Base-by-base conservation (phyloP, 2,797 vertebrate genomes). In the Gallinago solitaria region DNA sequence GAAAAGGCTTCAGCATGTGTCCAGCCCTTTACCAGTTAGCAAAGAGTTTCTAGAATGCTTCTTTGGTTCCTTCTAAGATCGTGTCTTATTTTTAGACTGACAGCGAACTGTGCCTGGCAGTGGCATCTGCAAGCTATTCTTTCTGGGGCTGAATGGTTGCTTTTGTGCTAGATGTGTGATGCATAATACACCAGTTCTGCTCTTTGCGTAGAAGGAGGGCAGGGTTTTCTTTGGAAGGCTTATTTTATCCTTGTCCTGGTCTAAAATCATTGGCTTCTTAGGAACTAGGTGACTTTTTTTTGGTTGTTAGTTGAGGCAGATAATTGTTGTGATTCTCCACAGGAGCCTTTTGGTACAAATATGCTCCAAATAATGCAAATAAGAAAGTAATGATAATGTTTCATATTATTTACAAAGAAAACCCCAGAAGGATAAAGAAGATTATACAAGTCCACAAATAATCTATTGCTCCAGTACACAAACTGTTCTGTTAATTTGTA, bases 91-190 rank as follows among this genome's bases (percentile, higher is more conserved):
- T 96, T 96, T 87, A 95, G 86, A 90, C 74, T 94, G 88, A 84
- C 87, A 93, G 59, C 32, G 93, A 94, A 90, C 74, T 93, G 91
- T 95, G 93, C 93, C 90, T 94, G 91, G 88, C 86, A 95, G 91
- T 90, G 93, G 95, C 85, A 93, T 95, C 93, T 94, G 75, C 93
- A 95, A 89, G 78, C 95, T 95, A 93, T 89, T 95, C 83, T 80
- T 96, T 92, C 71, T 93, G 90, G 37, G 69, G 6, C 80, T 96
- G 90, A 96, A 96, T 95, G 75, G 78, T 84, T 76, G 68, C 74
- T 93, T 97, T 96, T 97, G 90, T 96, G 88, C 85, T 96, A 90
- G 68, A 95, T 89, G n/a, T 94, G 93, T 90, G 90, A 94, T 90
- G 89, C 75, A 94, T 85, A 94, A 91, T 74, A 89, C 65, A 85